Percentiles rank a stretch among this genome's conserved stretches.
phyloP scores from a whole-genome alignment of 2,113 vertebrate genomes.

The Burhinus oedicnemus region DNA sequence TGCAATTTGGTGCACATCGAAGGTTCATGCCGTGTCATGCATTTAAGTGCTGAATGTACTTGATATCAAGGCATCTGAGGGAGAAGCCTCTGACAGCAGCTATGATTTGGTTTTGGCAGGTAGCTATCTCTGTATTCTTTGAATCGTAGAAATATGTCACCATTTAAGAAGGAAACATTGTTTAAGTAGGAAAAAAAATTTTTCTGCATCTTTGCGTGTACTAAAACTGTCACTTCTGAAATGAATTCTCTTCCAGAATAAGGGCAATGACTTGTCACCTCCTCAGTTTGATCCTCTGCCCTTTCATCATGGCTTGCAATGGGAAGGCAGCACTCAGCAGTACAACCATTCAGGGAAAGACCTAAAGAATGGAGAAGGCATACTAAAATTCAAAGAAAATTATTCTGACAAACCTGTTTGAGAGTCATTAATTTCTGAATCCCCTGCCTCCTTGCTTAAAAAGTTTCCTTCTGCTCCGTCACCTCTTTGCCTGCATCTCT shows the following conservation, averaged over 20 bases:
- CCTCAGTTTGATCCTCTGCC: background rate
- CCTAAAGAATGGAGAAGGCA: background rate
- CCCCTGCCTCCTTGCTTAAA: background rate
- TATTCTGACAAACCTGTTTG: background rate
- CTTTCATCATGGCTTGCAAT: background rate
- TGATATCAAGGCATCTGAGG: background rate
- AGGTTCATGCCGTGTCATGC: background rate
- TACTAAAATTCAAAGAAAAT: background rate
- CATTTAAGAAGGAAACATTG: background rate
- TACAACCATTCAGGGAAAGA: background rate
- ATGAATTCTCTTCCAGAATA: background rate
- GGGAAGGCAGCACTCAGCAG: background rate
- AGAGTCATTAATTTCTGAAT: background rate
- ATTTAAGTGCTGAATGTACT: background rate
- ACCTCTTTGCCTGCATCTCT: background rate
- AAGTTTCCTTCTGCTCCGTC: background rate
- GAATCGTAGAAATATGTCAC: slow-evolving; percentile 15
- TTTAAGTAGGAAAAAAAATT: background rate
- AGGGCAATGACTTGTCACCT: background rate
- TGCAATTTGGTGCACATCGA: background rate
- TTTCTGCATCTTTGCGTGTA: background rate
- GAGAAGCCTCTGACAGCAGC: slow-evolving; percentile 31
- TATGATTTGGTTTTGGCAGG: slow-evolving; percentile 52
- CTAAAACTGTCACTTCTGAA: background rate
- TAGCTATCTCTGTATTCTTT: background rate